phyloP scores from a whole-genome alignment of 1,140 invertebrate genomes.

The Leptonema lineaticorne region DNA sequence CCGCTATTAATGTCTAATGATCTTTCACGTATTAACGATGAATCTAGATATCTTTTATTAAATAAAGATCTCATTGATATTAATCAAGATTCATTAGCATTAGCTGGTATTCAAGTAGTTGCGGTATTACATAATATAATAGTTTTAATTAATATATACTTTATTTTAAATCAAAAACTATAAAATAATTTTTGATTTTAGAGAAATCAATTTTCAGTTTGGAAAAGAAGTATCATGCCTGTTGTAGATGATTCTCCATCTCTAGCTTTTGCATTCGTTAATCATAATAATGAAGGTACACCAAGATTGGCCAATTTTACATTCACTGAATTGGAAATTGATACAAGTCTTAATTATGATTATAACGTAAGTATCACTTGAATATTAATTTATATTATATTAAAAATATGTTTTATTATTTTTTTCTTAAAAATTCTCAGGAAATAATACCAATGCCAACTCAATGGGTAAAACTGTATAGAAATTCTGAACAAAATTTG shows the following conservation, averaged over 20 bases:
- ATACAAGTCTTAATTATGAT: not conserved
- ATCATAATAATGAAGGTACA: slow-evolving; percentile 7
- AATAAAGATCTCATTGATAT: slow-evolving; percentile 67
- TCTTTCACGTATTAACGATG: slow-evolving; percentile 64
- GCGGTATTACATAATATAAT: not conserved
- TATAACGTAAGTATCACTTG: not conserved
- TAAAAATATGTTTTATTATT: not conserved
- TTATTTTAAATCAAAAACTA: not conserved
- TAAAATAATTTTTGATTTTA: not conserved
- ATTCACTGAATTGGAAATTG: slow-evolving; percentile 10
- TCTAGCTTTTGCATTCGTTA: slow-evolving; percentile 6
- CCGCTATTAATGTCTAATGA: slow-evolving; percentile 85
- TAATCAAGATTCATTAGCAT: slow-evolving; percentile 79
- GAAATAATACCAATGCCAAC: not conserved
- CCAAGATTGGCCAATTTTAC: slow-evolving; percentile 11
- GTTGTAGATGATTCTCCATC: not conserved
- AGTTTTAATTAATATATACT: not conserved
- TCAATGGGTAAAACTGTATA: not conserved
- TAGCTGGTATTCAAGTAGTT: slow-evolving; percentile 54
- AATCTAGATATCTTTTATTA: slow-evolving; percentile 70
- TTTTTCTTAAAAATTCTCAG: not conserved
- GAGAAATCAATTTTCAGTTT: slow-evolving; percentile 15
- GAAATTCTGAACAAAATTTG: not conserved
- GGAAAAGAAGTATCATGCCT: slow-evolving; percentile 13
- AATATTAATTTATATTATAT: slow-evolving; percentile 2